These are phyloP conservation scores for Clamator glandarius DNA, from an alignment of 2,797 vertebrate genomes.

Conservation along the genomic window DNA sequence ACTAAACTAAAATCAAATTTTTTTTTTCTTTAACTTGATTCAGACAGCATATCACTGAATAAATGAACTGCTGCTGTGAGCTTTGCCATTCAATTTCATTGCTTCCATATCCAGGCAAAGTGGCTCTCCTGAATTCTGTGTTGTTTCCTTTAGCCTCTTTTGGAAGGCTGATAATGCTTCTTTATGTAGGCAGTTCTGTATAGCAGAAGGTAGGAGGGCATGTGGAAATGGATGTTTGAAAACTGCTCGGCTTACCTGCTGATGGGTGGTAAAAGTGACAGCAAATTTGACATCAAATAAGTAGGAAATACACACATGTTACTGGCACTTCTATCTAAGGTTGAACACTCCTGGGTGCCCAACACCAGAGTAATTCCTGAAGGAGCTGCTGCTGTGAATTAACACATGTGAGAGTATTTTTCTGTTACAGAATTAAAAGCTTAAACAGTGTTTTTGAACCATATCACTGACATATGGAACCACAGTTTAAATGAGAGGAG, in stretches of 20 bases:
- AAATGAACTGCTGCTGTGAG: slow-evolving; percentile 38
- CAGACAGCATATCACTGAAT: not conserved
- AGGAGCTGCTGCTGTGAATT: not conserved
- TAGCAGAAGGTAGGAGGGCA: not conserved
- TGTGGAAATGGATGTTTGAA: not conserved
- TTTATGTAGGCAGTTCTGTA: not conserved
- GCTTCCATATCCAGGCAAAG: slow-evolving; percentile 6
- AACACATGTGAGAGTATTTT: not conserved
- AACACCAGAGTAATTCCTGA: not conserved
- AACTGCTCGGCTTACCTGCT: not conserved
- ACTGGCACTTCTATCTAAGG: not conserved
- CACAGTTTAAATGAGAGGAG: not conserved
- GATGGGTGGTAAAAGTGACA: not conserved
- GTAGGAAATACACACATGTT: not conserved
- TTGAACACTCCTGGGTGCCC: not conserved
- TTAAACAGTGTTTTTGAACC: not conserved
- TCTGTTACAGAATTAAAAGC: not conserved
- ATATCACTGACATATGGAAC: not conserved
- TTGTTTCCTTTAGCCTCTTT: not conserved
- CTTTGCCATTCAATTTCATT: not conserved
- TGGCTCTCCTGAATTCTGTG: not conserved
- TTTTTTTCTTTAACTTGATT: slow-evolving; percentile 13
- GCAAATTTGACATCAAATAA: not conserved
- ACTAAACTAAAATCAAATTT: slow-evolving; percentile 4
- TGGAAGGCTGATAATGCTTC: not conserved